Evolutionary conservation across 2,888 invertebrate species (phyloP).

Genomic region (Ypsolopha sequella): DNA sequence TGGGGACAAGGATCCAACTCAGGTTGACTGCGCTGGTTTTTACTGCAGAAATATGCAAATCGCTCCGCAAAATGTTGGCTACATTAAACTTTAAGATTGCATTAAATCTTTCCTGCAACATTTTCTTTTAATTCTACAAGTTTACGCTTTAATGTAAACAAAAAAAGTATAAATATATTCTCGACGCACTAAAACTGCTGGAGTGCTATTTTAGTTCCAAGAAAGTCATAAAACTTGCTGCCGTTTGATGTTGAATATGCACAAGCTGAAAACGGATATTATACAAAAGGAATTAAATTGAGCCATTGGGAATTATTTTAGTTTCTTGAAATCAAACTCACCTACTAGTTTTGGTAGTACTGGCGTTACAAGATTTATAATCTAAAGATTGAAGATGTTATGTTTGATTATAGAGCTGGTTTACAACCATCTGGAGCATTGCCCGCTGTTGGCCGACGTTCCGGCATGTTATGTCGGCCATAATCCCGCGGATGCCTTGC

Average conservation of each 20-base stretch:
- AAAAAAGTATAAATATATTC: background rate
- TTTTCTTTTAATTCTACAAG: background rate
- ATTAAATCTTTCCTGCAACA: background rate
- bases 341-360: no score
- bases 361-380: no score
- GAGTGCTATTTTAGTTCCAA: background rate
- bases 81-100: background rate
- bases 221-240: no score
- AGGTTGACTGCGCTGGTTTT: background rate
- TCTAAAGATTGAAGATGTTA: no score
- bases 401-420: no score
- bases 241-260: conserved; percentile 3
- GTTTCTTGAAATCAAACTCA: no score
- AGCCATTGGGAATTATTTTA: no score
- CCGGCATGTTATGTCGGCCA: conserved; percentile 31
- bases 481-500: conserved; percentile 30
- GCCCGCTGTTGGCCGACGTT: conserved; percentile 29
- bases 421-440: conserved; percentile 16
- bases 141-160: background rate
- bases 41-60: background rate
- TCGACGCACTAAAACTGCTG: background rate
- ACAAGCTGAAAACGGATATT: no score
- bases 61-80: background rate
- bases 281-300: no score
- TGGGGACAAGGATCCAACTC: background rate